Base-by-base conservation (phyloP, 2,888 invertebrate species). In the Encarsia formosa region DNA sequence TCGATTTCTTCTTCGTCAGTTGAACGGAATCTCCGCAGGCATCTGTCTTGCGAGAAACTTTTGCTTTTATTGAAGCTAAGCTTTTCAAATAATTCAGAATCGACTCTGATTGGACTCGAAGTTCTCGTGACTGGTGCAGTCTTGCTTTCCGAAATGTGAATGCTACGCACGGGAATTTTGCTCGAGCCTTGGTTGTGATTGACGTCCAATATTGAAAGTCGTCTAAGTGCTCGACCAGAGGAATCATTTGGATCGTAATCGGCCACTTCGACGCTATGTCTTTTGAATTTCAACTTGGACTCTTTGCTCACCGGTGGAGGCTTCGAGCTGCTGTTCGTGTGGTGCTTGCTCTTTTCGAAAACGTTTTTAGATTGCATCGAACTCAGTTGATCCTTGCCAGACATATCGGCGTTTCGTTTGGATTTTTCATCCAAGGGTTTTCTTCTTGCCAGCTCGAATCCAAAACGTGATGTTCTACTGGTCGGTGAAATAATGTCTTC, bases 131-230 rank as follows among this genome's bases (percentile, higher is more conserved):
- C 65, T 0, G 73, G 73, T 5, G 71, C 73, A 3, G 73, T 73
- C 51, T 70, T 65, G 52, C 73, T 71, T 15, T 71, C 71, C 23
- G 65, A 65, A n/a, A 64, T 59, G 15, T 66, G 59, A 3, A 58
- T 59, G 51, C 61, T 71, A 39, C 71, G 64, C 50, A 73, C 58
- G 2, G 73, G 69, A 49, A 73, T 73, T 52, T 72, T 72, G 51
- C 73, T 71, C 19, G 64, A 58, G 16, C 72, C 73, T 42, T 73
- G 73, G 65, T 73, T 73, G 54, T 73, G 73, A 54, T 73, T 73
- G 9, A 73, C 69, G 38, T 73, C 73, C 38, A 73, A 55, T 9
- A 61, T 65, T 1, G 66, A 65, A 20, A 61, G 61, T 5, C 68
- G 56, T 20, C 65, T 54, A 1, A 64, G 34, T 4, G 58, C 52